A percentile compares a stretch with the other conserved stretches of the same genome.
Evolutionary conservation across 2,888 invertebrate genomes (phyloP).

Genomic region (Troglohyphantes excavatus): DNA sequence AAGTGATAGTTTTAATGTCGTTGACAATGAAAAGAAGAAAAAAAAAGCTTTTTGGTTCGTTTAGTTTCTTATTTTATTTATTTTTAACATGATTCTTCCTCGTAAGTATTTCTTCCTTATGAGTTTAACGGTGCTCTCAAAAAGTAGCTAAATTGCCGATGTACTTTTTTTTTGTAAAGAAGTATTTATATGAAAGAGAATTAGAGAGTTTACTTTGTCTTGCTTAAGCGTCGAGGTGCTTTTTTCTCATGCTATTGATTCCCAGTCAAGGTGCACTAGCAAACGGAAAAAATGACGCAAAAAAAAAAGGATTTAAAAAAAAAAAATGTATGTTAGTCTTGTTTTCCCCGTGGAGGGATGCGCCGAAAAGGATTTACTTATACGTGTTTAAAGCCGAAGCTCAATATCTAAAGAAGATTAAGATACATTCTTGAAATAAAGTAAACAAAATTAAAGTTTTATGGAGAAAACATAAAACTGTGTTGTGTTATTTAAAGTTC

Average conservation of each 20-base stretch:
- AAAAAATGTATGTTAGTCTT: constrained; percentile 2
- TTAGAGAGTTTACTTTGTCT: constrained; percentile 57
- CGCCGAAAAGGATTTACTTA: constrained; percentile 31
- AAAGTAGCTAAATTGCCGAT: constrained; percentile 54
- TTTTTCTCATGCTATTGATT: constrained; percentile 48
- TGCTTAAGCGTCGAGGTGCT: constrained; percentile 32
- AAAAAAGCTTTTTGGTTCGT: constrained; percentile 32
- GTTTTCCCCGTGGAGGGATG: constrained; percentile 19
- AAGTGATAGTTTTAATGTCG: constrained; percentile 70
- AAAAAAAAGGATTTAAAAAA: constrained; percentile 32
- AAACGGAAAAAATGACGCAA: constrained; percentile 6
- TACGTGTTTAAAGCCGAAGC: constrained; percentile 17
- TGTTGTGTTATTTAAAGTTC: too few relatives aligned
- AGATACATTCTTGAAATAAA: constrained; percentile 47
- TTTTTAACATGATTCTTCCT: constrained; percentile 36
- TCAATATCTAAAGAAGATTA: constrained; percentile 25
- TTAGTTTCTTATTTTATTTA: constrained; percentile 14
- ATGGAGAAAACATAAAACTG: too few relatives aligned
- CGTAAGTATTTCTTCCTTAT: constrained; percentile 10
- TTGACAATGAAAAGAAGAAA: constrained; percentile 57
- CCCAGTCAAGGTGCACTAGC: not conserved
- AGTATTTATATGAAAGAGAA: constrained; percentile 57
- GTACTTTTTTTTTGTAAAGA: constrained; percentile 37
- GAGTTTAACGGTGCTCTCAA: not conserved
- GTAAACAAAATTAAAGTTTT: constrained; percentile 19